Evolutionary conservation across 2,797 vertebrate species (phyloP).

Genomic region (Neosilurus mollespiculum): DNA sequence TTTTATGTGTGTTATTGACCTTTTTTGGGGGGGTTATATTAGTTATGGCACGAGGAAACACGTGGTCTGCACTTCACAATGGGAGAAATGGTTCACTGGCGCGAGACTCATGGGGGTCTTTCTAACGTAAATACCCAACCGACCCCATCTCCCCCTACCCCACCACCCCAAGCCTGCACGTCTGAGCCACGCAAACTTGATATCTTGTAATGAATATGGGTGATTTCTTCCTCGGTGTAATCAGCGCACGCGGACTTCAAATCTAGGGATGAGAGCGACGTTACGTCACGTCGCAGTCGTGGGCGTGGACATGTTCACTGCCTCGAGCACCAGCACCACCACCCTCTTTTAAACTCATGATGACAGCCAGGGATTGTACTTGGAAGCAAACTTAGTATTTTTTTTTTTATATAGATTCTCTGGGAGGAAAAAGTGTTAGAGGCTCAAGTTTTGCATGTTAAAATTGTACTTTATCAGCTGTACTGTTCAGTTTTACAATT

Average conservation of each 20-base stretch:
- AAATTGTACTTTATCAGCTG: background rate
- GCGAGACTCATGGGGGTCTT: background rate
- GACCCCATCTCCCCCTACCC: too few relatives aligned
- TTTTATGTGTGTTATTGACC: background rate
- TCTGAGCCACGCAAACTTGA: background rate
- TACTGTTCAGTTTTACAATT: background rate
- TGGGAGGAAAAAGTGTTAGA: too few relatives aligned
- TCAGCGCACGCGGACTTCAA: background rate
- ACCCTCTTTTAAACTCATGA: background rate
- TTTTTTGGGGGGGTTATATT: background rate
- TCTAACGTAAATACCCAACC: background rate
- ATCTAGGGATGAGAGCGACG: background rate
- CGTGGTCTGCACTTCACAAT: constrained; percentile 78
- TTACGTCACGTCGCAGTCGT: constrained; percentile 18
- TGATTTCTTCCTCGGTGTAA: background rate
- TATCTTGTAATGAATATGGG: background rate
- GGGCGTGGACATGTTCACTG: background rate
- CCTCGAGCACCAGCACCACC: background rate
- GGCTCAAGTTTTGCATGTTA: background rate
- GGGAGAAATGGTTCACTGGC: constrained; percentile 69
- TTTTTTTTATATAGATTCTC: background rate
- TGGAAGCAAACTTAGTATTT: background rate
- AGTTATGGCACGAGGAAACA: constrained; percentile 54
- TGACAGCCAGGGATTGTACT: background rate
- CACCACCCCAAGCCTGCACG: too few relatives aligned